These are phyloP conservation scores for Dolichomitus sp. DNA, from an alignment of 2,888 invertebrate species.

Conservation along the genomic window DNA sequence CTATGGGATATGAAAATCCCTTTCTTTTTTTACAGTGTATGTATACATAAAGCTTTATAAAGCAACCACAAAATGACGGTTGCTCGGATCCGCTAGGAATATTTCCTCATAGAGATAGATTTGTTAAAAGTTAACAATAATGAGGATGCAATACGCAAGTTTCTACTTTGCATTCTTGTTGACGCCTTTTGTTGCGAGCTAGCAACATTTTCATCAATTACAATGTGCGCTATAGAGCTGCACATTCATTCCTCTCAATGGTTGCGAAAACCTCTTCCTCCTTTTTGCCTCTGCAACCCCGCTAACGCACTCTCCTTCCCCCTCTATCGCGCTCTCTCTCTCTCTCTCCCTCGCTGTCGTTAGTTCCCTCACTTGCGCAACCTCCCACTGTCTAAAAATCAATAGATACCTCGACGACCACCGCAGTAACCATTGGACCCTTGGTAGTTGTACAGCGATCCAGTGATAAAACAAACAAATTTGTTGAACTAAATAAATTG, in stretches of 20 bases:
- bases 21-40: too few relatives aligned
- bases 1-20: too few relatives aligned
- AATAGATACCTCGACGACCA: conserved; percentile 80
- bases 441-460: conserved; percentile 44
- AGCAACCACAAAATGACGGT: too few relatives aligned
- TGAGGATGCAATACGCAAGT: too few relatives aligned
- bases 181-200: neutral
- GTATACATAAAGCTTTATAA: too few relatives aligned
- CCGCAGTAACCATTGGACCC: conserved; percentile 72
- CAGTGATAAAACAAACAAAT: conserved; percentile 64
- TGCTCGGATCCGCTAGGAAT: too few relatives aligned
- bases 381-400: conserved; percentile 81
- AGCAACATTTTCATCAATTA: neutral
- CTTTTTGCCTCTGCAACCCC: conserved; percentile 6
- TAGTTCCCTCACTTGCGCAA: conserved; percentile 70
- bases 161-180: neutral
- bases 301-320: conserved; percentile 40
- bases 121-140: too few relatives aligned
- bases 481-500: too few relatives aligned
- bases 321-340: conserved; percentile 41
- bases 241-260: conserved; percentile 32
- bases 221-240: conserved; percentile 35
- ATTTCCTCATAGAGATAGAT: too few relatives aligned
- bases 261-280: conserved; percentile 28
- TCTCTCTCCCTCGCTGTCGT: conserved; percentile 68